phyloP scores from a whole-genome alignment of 2,888 invertebrate species.

The Athalia rosae region DNA sequence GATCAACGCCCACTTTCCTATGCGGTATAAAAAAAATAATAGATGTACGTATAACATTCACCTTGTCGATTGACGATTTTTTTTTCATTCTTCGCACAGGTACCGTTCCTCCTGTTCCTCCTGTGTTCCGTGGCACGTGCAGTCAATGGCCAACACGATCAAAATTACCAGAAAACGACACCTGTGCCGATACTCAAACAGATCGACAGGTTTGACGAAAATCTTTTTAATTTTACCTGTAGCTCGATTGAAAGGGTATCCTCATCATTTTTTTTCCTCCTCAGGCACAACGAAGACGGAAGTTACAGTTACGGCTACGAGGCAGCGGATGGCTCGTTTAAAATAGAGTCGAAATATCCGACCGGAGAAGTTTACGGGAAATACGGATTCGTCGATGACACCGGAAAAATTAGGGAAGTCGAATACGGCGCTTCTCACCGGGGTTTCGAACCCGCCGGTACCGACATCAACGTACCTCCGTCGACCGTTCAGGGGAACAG shows the following conservation, averaged over 20 bases:
- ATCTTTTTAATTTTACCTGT: neutral
- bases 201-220: constrained; percentile 79
- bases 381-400: constrained; percentile 91
- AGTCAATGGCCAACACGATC: constrained; percentile 62
- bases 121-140: constrained; percentile 57
- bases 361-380: constrained; percentile 91
- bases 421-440: constrained; percentile 90
- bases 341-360: constrained; percentile 85
- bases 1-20: constrained; percentile 18
- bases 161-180: constrained; percentile 74
- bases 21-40: neutral
- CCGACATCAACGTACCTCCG: constrained; percentile 87
- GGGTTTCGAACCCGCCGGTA: constrained; percentile 88
- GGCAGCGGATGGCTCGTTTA: constrained; percentile 89
- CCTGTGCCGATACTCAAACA: constrained; percentile 90
- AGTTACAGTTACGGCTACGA: constrained; percentile 91
- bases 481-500: constrained; percentile 78
- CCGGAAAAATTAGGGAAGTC: constrained; percentile 84
- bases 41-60: neutral
- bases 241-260: neutral
- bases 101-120: constrained; percentile 52
- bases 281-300: constrained; percentile 89
- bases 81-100: constrained; percentile 54
- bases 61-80: constrained; percentile 15
- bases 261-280: constrained; percentile 73